Percentiles rank a stretch among this genome's conserved stretches.
phyloP scores from a whole-genome alignment of 2,888 invertebrate genomes.

The Oxytorus armatus region DNA sequence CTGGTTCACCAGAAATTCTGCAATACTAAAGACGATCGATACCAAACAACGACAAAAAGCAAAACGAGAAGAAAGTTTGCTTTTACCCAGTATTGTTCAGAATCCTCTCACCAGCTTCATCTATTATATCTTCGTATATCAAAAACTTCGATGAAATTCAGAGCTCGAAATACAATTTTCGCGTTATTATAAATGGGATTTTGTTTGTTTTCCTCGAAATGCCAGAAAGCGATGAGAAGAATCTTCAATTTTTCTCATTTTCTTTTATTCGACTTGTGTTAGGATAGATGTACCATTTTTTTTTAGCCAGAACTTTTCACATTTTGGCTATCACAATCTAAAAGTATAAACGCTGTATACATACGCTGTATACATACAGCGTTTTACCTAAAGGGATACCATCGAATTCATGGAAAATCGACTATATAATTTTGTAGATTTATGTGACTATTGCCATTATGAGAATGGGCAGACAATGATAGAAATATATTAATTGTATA shows the following conservation, averaged over 20 bases:
- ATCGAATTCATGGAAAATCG: too few relatives aligned
- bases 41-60: not conserved
- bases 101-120: conserved; percentile 14
- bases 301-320: not conserved
- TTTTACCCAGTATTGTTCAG: conserved; percentile 17
- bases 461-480: too few relatives aligned
- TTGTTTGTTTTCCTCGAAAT: not conserved
- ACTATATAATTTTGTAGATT: too few relatives aligned
- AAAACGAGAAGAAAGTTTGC: conserved; percentile 22
- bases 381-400: too few relatives aligned
- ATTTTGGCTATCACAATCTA: too few relatives aligned
- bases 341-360: too few relatives aligned
- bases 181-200: conserved; percentile 33
- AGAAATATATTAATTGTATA: too few relatives aligned
- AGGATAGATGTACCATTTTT: too few relatives aligned
- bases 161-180: not conserved
- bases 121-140: not conserved
- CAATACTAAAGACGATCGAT: conserved; percentile 2
- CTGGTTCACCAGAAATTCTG: not conserved
- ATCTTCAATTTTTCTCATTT: not conserved
- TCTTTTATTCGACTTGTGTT: not conserved
- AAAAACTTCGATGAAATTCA: conserved; percentile 16
- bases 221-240: not conserved
- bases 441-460: too few relatives aligned
- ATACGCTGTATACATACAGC: too few relatives aligned